Base-by-base conservation (phyloP, 2,888 invertebrate species). In the Podabrus alpinus region DNA sequence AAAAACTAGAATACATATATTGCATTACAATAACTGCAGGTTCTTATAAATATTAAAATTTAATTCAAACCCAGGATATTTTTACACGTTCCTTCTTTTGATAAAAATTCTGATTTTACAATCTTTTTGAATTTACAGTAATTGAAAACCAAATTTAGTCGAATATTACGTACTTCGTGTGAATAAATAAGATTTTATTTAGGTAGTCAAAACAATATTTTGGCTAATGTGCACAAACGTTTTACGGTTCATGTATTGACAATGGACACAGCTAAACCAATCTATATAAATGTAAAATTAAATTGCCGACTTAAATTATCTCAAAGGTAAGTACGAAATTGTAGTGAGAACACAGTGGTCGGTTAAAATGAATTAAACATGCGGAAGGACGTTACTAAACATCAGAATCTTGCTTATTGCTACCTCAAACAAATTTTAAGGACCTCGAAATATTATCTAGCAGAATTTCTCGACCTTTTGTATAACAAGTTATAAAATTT, bases 1-100 rank as follows among this genome's bases (percentile, higher is more conserved):
- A 75, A 75, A 74, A 76, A 72, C 67, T 21, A 67, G 73, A 70
- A 76, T 76, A 68, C 70, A 62, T 60, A 70, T 71, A 74, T 71
- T 68, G 66, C 68, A 68, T 71, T 68, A 73, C 70, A 73, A 60
- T 59, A 24, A 62, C 16, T 69, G 24, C 19, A 24, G 17, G 29
- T 67, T 71, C 60, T 74, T 70, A 68, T 68, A 73, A 73, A 73
- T 73, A 73, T 59, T 70, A 66, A 61, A 74, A 45, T 70, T 64
- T 64, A 64, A 64, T 64, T 9, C 19, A 45, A 45, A n/a, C n/a
- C 45, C n/a, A 45, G 7, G n/a, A 45, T 45, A 45, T n/a, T 10
- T 45, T 45, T 45, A 29, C 13, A 29, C 29, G 4, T 29, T n/a
- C 5, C 29, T 29, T 1, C 0, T 45, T n/a, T 9, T 1, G n/a